Base-by-base conservation (phyloP, 2,888 invertebrate genomes). In the Synanthedon tipuliformis region DNA sequence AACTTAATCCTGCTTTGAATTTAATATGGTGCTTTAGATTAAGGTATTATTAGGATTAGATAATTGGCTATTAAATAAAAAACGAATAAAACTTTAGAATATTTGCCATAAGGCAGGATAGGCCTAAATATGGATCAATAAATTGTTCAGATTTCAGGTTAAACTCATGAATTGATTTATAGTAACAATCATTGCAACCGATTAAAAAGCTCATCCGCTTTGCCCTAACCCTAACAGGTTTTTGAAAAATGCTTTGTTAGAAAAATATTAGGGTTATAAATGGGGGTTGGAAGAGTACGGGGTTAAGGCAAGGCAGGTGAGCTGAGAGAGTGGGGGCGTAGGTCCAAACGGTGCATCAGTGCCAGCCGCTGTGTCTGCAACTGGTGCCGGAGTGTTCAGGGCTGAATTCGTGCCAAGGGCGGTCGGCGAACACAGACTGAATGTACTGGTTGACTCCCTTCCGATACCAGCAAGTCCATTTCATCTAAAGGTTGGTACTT, bases 401-500 rank as follows among this genome's bases (percentile, higher is more conserved):
- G 96, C 97, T 3, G 96, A 98, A 78, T 98, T 98, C 79, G 93
- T 94, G 57, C 97, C 98, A 11, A 89, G 93, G 63, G 92, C 94
- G 51, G 97, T 97, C 56, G 97, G 97, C 50, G 96, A 97, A 70
- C 97, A 98, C 79, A 91, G 94, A 57, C 94, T 98, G 58, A 93
- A 95, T 66, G 95, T 97, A 57, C 92, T 92, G 56, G 94, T 95
- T 57, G 93, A 92, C 73, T 93, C 93, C 59, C 81, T 91, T 65
- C 93, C 96, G 11, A 94, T 97, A 57, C 93, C 93, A 18, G 97
- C 97, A 50, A 97, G 96, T 72, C 98, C 98, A 4, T 98, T 97
- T 81, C 93, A 95, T 64, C 94, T 96, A 65, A 97, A 98, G 89
- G 91, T 90, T 45, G n/a, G 45, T 45, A 45, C 34, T 34, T 34